Conservation (phyloP, 2,797 vertebrate genomes). For the Fratercula arctica region DNA sequence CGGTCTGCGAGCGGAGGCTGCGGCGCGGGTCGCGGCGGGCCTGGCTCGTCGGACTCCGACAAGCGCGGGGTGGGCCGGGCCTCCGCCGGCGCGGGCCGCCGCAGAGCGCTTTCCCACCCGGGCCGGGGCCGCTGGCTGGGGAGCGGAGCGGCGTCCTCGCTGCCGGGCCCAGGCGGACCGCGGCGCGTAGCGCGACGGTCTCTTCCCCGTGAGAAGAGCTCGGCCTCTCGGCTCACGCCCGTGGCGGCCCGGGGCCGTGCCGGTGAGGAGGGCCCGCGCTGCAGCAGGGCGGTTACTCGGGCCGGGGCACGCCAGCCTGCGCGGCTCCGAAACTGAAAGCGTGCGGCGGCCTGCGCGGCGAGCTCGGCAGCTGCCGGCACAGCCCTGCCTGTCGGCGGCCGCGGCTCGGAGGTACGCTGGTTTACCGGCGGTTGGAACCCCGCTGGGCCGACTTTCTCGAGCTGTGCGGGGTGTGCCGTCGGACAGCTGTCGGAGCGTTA, state of each 20-base stretch:
- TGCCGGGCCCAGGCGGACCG: too few relatives aligned
- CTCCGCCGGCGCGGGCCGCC: not conserved
- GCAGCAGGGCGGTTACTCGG: not conserved
- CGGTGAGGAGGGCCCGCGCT: too few relatives aligned
- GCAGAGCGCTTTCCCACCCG: too few relatives aligned
- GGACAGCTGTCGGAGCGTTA: accelerated
- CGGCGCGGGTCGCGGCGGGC: too few relatives aligned
- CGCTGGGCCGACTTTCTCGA: too few relatives aligned
- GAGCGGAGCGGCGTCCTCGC: not conserved
- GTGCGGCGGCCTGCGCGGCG: not conserved
- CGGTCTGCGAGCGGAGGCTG: not conserved
- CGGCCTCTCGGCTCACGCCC: not conserved
- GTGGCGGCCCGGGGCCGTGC: not conserved
- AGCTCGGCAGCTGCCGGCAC: not conserved
- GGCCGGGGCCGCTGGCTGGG: not conserved
- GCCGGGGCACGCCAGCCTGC: not conserved
- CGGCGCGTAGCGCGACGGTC: too few relatives aligned
- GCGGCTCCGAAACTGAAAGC: not conserved
- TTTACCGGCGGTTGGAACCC: not conserved
- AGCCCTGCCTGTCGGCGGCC: not conserved
- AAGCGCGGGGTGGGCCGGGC: too few relatives aligned
- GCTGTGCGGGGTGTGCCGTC: accelerated
- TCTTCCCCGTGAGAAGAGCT: not conserved
- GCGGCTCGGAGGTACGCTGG: accelerated
- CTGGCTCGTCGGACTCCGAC: not conserved